Conservation (phyloP, 2,888 invertebrate genomes). For the Nowickia ferox region DNA sequence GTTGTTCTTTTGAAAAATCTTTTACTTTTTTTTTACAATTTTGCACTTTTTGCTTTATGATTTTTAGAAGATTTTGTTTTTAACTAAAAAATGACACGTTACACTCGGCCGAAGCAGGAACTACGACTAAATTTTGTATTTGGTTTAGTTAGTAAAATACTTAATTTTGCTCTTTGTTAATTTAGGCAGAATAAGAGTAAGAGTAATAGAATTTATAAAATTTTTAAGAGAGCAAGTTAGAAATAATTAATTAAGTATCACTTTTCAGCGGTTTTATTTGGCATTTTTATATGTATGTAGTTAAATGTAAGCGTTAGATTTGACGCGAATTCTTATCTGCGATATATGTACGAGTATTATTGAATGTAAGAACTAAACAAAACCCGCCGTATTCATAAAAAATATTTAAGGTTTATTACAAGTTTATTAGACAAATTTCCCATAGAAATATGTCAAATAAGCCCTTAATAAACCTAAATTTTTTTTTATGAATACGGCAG, state of each 20-base stretch:
- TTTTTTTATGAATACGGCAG: too few relatives aligned
- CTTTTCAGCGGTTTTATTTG: not conserved
- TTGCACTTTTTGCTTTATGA: constrained; percentile 32
- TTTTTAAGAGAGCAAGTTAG: constrained; percentile 2
- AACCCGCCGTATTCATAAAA: too few relatives aligned
- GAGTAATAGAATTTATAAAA: not conserved
- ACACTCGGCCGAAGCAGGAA: constrained; percentile 72
- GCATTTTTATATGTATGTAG: not conserved
- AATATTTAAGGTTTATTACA: too few relatives aligned
- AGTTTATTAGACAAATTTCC: too few relatives aligned
- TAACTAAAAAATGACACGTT: constrained; percentile 70
- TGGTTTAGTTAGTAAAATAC: constrained; percentile 43
- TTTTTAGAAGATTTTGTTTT: constrained; percentile 24
- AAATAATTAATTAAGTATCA: constrained; percentile 2
- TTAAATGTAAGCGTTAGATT: not conserved
- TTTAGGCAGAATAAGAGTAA: not conserved
- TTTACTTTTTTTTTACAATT: constrained; percentile 28
- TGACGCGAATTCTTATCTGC: too few relatives aligned
- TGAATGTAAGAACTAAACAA: too few relatives aligned
- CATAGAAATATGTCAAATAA: too few relatives aligned
- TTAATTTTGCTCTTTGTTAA: constrained; percentile 45
- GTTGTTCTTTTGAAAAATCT: constrained; percentile 19
- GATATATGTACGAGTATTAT: too few relatives aligned
- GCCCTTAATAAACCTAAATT: too few relatives aligned
- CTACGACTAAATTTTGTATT: constrained; percentile 71